Base-by-base conservation (phyloP, 2,113 vertebrate genomes). In the Amia ocellicauda region DNA sequence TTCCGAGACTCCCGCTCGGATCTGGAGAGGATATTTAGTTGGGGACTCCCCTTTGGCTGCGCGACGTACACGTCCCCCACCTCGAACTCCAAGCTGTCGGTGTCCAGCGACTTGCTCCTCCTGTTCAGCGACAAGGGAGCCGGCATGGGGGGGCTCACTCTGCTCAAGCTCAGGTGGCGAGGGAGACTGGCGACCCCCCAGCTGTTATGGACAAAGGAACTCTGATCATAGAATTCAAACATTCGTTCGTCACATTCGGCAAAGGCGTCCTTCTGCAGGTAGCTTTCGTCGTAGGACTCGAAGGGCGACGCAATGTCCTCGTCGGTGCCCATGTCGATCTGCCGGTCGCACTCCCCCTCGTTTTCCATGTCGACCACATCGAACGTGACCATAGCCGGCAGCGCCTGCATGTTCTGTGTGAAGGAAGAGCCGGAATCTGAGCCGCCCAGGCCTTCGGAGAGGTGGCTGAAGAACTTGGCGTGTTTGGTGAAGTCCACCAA, bases 351-450 rank as follows among this genome's bases (percentile, higher is more conserved):
- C 67, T 94, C 93, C 0, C 94, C 97, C 55, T 99, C 97, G 43
- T 92, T 92, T 70, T 97, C 94, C 80, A 98, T 92, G 1, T 99
- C 93, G 0, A 94, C 96, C 0, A 99, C 91, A 11, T 99, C 97
- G 13, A 99, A 99, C 0, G 94, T 97, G 63, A 99, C 94, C 78
- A 99, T 99, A 43, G 95, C 86, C 0, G 97, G 97, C 27, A 99
- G 90, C 60, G 87, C 90, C 1, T 93, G 91, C 51, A 99, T 86
- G 66, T 92, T 94, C 64, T 93, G 91, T 51, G 93, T 87, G 69
- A 98, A 94, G 27, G 91, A 90, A 0, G 93, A 87, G 63, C 86
- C 87, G 0, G 90, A 90, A 62, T 90, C 89, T 0, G 90, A 88
- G 60, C 88, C 91, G 0, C 89, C 91, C 50, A 83, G 79, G 16